Percentiles rank a stretch among this genome's conserved stretches.
Conservation (phyloP, 2,113 vertebrate genomes). For the Antechinus flavipes region DNA sequence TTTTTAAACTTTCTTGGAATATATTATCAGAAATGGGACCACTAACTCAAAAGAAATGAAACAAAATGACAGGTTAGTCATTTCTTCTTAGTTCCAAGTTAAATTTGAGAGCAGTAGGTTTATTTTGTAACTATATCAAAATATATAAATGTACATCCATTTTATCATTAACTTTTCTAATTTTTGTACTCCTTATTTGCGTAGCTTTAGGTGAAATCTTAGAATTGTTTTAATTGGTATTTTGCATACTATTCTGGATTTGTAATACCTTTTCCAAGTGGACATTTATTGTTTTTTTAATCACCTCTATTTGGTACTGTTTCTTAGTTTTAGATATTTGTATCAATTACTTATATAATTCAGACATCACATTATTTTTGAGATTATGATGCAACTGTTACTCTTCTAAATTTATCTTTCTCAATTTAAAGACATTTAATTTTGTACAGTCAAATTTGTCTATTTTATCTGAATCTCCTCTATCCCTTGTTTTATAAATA, state of each 20-base stretch:
- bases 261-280: not conserved
- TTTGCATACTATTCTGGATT: not conserved
- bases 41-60: not conserved
- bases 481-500: not conserved
- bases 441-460: not conserved
- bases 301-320: not conserved
- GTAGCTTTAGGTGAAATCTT: not conserved
- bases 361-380: not conserved
- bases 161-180: not conserved
- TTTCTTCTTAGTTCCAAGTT: not conserved
- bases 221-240: not conserved
- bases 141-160: not conserved
- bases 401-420: too few relatives aligned
- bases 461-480: not conserved
- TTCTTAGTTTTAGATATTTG: not conserved
- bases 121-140: not conserved
- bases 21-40: not conserved
- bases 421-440: not conserved
- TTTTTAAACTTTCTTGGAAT: not conserved
- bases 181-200: not conserved
- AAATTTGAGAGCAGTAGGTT: not conserved
- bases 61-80: not conserved
- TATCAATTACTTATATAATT: not conserved
- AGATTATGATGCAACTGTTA: not conserved
- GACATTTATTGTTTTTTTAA: not conserved